These are phyloP conservation scores for Tenebrio molitor DNA, from an alignment of 1,140 invertebrate genomes.

Conservation along the genomic window DNA sequence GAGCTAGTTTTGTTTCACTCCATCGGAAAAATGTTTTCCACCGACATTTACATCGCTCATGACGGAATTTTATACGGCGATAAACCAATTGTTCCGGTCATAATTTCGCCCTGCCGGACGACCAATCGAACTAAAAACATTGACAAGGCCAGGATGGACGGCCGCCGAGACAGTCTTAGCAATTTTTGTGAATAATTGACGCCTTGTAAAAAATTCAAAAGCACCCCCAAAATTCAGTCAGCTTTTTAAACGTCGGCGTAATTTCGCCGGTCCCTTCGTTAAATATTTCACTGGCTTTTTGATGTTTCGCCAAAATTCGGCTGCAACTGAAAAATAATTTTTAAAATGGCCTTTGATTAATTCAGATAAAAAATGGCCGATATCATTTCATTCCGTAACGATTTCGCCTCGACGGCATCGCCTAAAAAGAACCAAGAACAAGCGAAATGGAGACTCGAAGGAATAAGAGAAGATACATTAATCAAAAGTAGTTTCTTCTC, in stretches of 20 bases:
- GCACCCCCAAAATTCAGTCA: too few species aligned
- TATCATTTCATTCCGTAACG: conserved; percentile 33
- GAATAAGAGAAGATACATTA: conserved; percentile 44
- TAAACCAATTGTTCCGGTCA: conserved; percentile 15
- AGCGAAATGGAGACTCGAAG: conserved; percentile 39
- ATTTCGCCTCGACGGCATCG: conserved; percentile 30
- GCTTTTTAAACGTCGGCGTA: too few species aligned
- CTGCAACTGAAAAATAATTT: background rate
- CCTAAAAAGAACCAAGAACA: conserved; percentile 28
- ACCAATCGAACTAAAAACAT: background rate
- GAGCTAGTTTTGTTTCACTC: background rate
- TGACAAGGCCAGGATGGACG: too few species aligned
- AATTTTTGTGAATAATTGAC: too few species aligned
- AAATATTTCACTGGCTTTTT: too few species aligned
- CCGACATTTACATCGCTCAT: background rate
- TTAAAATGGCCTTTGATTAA: conserved; percentile 27
- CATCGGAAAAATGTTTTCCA: background rate
- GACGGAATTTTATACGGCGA: background rate
- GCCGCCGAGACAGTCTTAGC: too few species aligned
- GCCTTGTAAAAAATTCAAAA: too few species aligned
- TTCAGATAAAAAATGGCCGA: conserved; percentile 33
- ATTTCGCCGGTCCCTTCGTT: too few species aligned
- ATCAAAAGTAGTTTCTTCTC: conserved; percentile 44
- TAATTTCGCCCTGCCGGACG: background rate
- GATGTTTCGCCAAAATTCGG: background rate